Percentiles rank a stretch among this genome's conserved stretches.
Conservation (phyloP, 2,888 invertebrate genomes). For the Cantharis rustica region DNA sequence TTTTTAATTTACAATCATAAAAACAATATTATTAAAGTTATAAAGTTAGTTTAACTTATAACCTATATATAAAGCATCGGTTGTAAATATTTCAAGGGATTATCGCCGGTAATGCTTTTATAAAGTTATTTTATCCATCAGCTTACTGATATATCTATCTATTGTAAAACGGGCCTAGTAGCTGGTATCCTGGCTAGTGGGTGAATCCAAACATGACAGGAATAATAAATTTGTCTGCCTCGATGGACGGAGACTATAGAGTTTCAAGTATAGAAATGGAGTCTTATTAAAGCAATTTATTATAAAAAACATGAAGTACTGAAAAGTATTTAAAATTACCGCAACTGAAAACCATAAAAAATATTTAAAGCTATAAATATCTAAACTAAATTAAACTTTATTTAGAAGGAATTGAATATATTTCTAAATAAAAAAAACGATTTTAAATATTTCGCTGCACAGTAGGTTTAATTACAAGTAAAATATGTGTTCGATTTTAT, state of each 20-base stretch:
- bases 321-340: background rate
- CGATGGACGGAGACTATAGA: background rate
- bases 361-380: background rate
- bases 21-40: background rate
- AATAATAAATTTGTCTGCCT: conserved; percentile 18
- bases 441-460: background rate
- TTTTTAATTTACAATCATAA: no score
- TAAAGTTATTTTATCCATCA: conserved; percentile 27
- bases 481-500: no score
- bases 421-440: background rate
- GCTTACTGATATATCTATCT: conserved; percentile 23
- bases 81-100: conserved; percentile 24
- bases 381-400: background rate
- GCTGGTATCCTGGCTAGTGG: conserved; percentile 6
- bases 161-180: conserved; percentile 10
- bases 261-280: background rate
- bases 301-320: background rate
- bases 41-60: background rate
- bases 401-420: background rate
- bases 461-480: no score
- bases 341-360: background rate
- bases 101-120: conserved; percentile 30
- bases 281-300: background rate
- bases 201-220: conserved; percentile 19
- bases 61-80: conserved; percentile 20